Conservation (phyloP, 2,797 vertebrate genomes). For the Gymnothorax javanicus region DNA sequence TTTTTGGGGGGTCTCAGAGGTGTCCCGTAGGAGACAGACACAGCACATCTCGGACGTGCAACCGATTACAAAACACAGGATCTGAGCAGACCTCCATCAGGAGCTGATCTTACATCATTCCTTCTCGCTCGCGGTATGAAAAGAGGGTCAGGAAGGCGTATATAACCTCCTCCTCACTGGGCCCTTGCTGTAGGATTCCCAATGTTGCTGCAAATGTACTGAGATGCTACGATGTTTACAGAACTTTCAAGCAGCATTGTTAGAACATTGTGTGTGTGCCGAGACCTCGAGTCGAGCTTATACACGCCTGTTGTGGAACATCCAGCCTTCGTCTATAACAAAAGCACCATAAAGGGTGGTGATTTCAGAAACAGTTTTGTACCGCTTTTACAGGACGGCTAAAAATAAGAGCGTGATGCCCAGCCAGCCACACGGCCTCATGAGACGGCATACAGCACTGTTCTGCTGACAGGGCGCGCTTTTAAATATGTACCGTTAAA, state of each 20-base stretch:
- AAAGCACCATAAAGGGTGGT: neutral
- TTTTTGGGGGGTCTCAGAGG: neutral
- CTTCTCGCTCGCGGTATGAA: no score
- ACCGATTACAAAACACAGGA: neutral
- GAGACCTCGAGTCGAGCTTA: no score
- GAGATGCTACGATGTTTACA: no score
- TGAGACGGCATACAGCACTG: no score
- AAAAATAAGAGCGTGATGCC: neutral
- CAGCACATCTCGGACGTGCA: neutral
- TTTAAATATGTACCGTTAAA: neutral
- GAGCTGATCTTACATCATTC: no score
- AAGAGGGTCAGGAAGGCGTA: no score
- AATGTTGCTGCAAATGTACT: no score
- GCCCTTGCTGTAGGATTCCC: no score
- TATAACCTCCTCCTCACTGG: no score
- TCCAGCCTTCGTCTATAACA: neutral
- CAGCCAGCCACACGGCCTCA: neutral
- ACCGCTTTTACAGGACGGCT: neutral
- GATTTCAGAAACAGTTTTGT: neutral
- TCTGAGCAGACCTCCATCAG: neutral
- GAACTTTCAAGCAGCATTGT: no score
- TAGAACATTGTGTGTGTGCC: no score
- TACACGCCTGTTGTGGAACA: no score
- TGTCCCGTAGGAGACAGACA: neutral
- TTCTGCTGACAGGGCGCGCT: neutral